Conservation (phyloP, 37 sponge, comb jelly and placozoan species). For the Ianthella basta region DNA sequence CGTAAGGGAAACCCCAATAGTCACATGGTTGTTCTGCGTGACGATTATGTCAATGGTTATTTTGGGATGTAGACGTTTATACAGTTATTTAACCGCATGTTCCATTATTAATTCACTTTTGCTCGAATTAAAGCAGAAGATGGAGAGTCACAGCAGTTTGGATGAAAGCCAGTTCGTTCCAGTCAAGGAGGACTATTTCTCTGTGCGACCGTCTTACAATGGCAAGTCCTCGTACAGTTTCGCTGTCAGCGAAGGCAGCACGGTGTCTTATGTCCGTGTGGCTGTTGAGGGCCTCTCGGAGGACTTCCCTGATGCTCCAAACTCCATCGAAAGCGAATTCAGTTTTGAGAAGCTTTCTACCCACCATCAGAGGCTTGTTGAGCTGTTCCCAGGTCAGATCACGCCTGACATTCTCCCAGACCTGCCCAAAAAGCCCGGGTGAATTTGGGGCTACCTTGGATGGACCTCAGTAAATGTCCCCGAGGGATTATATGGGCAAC, state of each 20-base stretch:
- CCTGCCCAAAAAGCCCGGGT: conserved; percentile 24
- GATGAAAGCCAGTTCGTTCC: conserved; percentile 24
- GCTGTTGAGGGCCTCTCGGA: background rate
- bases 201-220: background rate
- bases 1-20: too few relatives aligned
- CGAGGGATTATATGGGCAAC: conserved; percentile 21
- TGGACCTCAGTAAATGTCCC: conserved; percentile 18
- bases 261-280: background rate
- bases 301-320: background rate
- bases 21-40: too few relatives aligned
- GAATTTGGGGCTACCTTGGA: conserved; percentile 43
- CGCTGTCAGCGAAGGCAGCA: background rate
- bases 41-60: too few relatives aligned
- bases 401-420: background rate
- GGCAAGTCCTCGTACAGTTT: background rate
- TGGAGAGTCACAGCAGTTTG: conserved; percentile 1
- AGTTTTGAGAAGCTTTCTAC: conserved; percentile 43
- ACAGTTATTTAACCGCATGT: too few relatives aligned
- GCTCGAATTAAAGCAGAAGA: too few relatives aligned
- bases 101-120: too few relatives aligned
- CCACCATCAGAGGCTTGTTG: conserved; percentile 43
- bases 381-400: conserved; percentile 39
- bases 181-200: conserved; percentile 18
- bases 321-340: conserved; percentile 19
- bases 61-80: too few relatives aligned